These are phyloP conservation scores for Onychomys arenicola DNA, from an alignment of 2,797 vertebrate genomes.

Conservation along the genomic window DNA sequence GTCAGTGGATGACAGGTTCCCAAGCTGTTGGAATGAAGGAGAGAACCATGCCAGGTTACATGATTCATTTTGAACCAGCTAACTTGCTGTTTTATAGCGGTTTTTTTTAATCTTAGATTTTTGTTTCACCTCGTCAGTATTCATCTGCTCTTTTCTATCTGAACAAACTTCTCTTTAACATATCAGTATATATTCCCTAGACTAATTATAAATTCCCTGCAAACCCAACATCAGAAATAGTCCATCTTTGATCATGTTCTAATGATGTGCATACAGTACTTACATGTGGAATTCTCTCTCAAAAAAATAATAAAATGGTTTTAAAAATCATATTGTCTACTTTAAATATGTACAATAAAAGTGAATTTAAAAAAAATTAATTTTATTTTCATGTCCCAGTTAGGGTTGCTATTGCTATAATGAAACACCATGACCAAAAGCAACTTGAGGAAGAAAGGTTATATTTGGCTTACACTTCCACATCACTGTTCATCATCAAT, in stretches of 20 bases:
- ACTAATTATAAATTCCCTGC: neutral
- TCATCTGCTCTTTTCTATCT: neutral
- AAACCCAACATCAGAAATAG: neutral
- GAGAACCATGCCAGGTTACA: neutral
- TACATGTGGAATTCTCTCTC: neutral
- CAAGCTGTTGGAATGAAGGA: neutral
- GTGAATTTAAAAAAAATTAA: neutral
- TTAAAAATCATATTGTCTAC: neutral
- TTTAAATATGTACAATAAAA: neutral
- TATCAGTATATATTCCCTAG: neutral
- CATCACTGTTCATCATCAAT: neutral
- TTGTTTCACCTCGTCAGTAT: neutral
- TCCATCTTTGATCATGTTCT: neutral
- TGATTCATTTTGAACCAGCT: conserved; percentile 1
- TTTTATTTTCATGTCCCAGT: neutral
- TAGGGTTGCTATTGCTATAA: neutral
- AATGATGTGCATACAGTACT: neutral
- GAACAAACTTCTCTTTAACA: conserved; percentile 36
- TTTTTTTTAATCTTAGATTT: neutral
- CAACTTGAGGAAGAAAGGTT: neutral
- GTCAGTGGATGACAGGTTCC: neutral
- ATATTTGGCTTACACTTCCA: neutral
- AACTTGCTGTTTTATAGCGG: neutral
- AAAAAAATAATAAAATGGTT: neutral
- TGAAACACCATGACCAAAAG: neutral